phyloP scores from a whole-genome alignment of 2,797 vertebrate species.

The Falco peregrinus region DNA sequence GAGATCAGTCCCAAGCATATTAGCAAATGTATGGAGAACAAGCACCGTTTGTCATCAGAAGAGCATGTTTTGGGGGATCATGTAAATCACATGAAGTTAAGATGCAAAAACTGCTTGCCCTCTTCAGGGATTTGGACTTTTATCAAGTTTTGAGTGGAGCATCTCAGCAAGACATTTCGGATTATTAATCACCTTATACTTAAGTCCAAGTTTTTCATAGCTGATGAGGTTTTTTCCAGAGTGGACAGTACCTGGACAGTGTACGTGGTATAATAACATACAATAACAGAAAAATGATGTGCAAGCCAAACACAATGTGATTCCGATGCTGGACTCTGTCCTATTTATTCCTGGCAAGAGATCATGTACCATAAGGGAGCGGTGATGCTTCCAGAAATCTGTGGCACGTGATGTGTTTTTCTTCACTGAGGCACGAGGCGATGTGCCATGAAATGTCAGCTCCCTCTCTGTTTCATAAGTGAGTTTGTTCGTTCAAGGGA shows the following conservation, averaged over 20 bases:
- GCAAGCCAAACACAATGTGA: constrained; percentile 14
- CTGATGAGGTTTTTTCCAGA: not conserved
- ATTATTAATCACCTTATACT: not conserved
- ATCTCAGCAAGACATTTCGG: not conserved
- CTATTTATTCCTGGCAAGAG: constrained; percentile 60
- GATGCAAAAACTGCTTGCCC: not conserved
- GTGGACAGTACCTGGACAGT: constrained; percentile 3
- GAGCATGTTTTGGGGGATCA: not conserved
- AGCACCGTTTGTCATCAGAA: rapidly evolving
- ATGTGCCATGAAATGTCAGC: constrained; percentile 37
- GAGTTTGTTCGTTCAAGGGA: not conserved
- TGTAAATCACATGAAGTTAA: not conserved
- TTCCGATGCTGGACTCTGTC: constrained; percentile 51
- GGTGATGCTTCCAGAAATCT: constrained; percentile 50
- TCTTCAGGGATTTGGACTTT: not conserved
- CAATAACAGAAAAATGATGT: not conserved
- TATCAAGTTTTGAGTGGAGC: not conserved
- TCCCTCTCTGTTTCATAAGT: not conserved
- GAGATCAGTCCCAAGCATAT: not conserved
- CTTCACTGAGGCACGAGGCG: constrained; percentile 2
- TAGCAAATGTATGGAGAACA: not conserved
- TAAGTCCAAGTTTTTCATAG: not conserved
- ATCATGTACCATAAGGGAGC: constrained; percentile 36
- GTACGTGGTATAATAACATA: not conserved
- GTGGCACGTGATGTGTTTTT: constrained; percentile 46